Percentiles rank a stretch among this genome's conserved stretches.
Evolutionary conservation across 2,888 invertebrate species (phyloP).

Genomic region (Oligia latruncula): DNA sequence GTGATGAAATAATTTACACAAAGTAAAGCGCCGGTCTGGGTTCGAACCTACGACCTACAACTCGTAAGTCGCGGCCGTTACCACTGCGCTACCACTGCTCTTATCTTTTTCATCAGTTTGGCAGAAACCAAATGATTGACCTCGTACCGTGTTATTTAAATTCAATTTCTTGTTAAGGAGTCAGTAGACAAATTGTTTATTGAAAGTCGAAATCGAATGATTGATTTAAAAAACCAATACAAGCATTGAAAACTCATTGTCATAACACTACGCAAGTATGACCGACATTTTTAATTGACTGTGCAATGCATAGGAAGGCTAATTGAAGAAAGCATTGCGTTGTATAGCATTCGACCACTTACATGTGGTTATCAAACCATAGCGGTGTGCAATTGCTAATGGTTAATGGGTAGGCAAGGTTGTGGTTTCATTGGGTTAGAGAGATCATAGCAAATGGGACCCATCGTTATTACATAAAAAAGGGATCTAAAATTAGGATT

Average conservation of each 20-base stretch:
- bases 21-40: background rate
- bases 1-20: background rate
- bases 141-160: background rate
- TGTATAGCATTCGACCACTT: constrained; percentile 46
- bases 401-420: constrained; percentile 53
- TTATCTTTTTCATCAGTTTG: background rate
- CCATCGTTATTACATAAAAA: too few species aligned
- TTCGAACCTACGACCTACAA: background rate
- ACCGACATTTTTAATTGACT: constrained; percentile 60
- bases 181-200: constrained; percentile 13
- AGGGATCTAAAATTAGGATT: too few species aligned
- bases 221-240: constrained; percentile 17
- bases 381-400: constrained; percentile 56
- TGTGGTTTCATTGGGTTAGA: too few species aligned
- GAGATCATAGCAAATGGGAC: too few species aligned
- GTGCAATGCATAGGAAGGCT: constrained; percentile 40
- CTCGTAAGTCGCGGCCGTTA: background rate
- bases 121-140: background rate
- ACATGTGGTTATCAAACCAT: constrained; percentile 62
- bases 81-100: background rate
- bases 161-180: background rate
- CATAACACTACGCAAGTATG: constrained; percentile 40
- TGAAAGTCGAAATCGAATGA: constrained; percentile 8
- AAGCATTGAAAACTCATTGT: constrained; percentile 31
- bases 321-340: constrained; percentile 62